These are phyloP conservation scores for Caerostris extrusa DNA, from an alignment of 1,140 invertebrate genomes.

Conservation along the genomic window DNA sequence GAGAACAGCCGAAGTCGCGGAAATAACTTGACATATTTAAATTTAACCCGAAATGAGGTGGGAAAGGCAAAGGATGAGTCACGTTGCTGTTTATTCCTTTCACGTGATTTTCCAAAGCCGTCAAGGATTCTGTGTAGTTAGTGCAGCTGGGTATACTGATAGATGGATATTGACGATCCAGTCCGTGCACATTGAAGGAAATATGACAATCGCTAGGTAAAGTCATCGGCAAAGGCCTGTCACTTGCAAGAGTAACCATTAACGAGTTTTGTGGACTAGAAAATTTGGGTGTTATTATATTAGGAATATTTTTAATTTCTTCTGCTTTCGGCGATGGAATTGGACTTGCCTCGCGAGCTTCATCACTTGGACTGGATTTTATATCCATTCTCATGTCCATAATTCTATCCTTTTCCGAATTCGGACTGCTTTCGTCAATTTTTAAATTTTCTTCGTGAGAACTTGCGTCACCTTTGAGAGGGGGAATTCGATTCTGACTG, in stretches of 20 bases:
- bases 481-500: background rate
- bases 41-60: conserved; percentile 82
- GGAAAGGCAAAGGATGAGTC: conserved; percentile 82
- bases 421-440: background rate
- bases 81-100: conserved; percentile 81
- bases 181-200: conserved; percentile 39
- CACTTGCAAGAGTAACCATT: conserved; percentile 38
- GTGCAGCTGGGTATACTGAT: conserved; percentile 20
- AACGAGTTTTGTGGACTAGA: conserved; percentile 39
- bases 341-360: background rate
- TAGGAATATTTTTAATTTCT: background rate
- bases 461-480: background rate
- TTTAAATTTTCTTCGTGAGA: background rate
- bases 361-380: background rate
- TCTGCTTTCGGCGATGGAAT: conserved; percentile 17
- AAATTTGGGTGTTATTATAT: conserved; percentile 26
- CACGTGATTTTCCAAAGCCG: conserved; percentile 88
- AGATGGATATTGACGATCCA: conserved; percentile 36
- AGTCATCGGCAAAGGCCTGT: conserved; percentile 68
- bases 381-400: conserved; percentile 27
- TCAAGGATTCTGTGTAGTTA: conserved; percentile 84
- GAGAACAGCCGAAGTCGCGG: conserved; percentile 80
- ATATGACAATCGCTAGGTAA: conserved; percentile 58
- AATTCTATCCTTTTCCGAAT: conserved; percentile 5
- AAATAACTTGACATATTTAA: conserved; percentile 62